Base-by-base conservation (phyloP, 2,888 invertebrate species). In the Nineta flava region DNA sequence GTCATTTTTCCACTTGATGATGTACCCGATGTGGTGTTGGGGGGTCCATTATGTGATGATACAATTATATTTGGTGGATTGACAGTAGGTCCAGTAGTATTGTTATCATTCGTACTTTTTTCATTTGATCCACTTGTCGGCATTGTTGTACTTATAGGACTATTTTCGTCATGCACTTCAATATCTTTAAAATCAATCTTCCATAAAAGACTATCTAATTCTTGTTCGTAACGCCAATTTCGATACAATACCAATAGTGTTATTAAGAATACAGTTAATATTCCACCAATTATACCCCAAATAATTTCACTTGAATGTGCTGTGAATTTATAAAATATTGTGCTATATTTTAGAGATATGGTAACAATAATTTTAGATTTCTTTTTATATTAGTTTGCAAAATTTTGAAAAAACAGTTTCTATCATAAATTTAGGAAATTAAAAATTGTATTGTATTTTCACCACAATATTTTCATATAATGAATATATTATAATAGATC, bases 141-240 rank as follows among this genome's bases (percentile, higher is more conserved):
- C 15, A 10, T 42, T 26, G 26, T 26, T 26, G 26, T 7, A 26
- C 26, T 42, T 42, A 43, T 12, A 12, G 41, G 43, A 55, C 72
- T 73, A 51, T 70, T 69, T 55, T 74, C 72, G 55, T 79, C 80
- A 57, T 76, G 78, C 57, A 87, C 74, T 61, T 88, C 82, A 46
- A 94, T 83, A 59, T 94, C 93, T 53, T 83, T 80, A 68, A 83
- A 92, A 69, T 94, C 93, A 51, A 94, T 85, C 70, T 93, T 92
- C 94, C 94, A 94, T 38, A 94, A 73, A 38, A 94, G 69, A 50
- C 90, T 91, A 63, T 93, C 93, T 55, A 94, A 72, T 61, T 93
- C 93, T 61, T 93, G 92, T 62, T 94, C 93, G 65, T 94, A 92
- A 38, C 81, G 79, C 92, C 92, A 93, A 65, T 93, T 93, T 52